Conservation (phyloP, 2,113 vertebrate species). For the Fulmarus glacialis region DNA sequence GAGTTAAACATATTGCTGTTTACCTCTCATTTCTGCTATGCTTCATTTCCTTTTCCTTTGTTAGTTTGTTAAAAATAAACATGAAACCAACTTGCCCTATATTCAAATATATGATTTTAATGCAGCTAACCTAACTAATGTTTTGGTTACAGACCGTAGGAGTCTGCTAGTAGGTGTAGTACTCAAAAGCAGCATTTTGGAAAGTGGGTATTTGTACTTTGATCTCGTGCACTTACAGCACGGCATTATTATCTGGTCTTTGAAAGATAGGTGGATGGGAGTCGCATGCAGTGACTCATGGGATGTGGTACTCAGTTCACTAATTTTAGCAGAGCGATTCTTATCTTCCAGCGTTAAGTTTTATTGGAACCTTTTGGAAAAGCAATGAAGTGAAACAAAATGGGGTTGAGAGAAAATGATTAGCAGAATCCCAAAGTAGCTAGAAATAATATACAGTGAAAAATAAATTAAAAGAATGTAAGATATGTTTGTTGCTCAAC, state of each 20-base stretch:
- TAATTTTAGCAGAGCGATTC: slow-evolving; percentile 28
- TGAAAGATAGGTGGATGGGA: background rate
- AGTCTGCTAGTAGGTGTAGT: background rate
- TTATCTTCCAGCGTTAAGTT: slow-evolving; percentile 7
- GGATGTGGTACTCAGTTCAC: slow-evolving; percentile 35
- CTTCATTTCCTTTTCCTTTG: background rate
- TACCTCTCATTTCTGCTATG: background rate
- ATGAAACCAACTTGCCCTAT: background rate
- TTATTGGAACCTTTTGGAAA: slow-evolving; percentile 39
- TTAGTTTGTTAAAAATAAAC: background rate
- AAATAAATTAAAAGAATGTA: slow-evolving; percentile 22
- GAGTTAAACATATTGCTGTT: background rate
- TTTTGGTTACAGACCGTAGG: background rate
- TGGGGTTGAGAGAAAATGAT: slow-evolving; percentile 5
- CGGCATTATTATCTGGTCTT: background rate
- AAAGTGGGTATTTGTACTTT: slow-evolving; percentile 7
- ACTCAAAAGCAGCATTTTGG: background rate
- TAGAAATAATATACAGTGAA: background rate
- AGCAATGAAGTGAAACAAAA: slow-evolving; percentile 25
- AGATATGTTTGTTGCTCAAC: slow-evolving; percentile 11
- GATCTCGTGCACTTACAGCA: background rate
- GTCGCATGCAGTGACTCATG: background rate
- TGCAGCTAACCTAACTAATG: background rate
- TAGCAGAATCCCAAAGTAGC: slow-evolving; percentile 4
- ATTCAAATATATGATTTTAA: background rate